These are phyloP conservation scores for Periophthalmus magnuspinnatus DNA, from an alignment of 2,797 vertebrate genomes.

Conservation along the genomic window DNA sequence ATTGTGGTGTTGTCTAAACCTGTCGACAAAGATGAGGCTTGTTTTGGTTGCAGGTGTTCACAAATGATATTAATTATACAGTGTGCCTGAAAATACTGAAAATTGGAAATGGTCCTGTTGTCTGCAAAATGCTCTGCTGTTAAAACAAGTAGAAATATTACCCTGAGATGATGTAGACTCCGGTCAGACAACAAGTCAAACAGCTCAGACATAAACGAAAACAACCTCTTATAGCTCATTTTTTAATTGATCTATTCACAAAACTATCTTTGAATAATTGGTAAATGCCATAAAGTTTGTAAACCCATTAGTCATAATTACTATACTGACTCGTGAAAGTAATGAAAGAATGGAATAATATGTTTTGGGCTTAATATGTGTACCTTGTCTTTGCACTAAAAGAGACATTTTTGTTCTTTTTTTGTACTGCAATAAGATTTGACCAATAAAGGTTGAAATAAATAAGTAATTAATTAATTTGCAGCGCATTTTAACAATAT, in stretches of 20 bases:
- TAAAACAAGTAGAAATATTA: background rate
- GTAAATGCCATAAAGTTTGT: background rate
- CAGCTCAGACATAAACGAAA: background rate
- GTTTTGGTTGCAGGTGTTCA: conserved; percentile 38
- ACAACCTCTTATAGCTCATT: background rate
- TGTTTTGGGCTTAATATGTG: too few relatives aligned
- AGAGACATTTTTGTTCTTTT: background rate
- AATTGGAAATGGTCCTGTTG: background rate
- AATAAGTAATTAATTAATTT: too few relatives aligned
- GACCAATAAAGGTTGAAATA: too few relatives aligned
- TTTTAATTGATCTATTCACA: background rate
- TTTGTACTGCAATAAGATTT: background rate
- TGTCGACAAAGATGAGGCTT: conserved; percentile 19
- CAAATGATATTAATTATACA: conserved; percentile 15
- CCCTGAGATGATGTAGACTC: background rate
- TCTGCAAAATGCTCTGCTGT: background rate
- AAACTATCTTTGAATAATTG: background rate
- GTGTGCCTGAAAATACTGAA: conserved; percentile 13
- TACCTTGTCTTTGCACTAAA: background rate
- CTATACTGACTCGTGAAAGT: background rate
- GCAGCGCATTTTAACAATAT: too few relatives aligned
- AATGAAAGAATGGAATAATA: too few relatives aligned
- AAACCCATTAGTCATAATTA: background rate
- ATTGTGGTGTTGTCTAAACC: conserved; percentile 7
- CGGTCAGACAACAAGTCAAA: background rate